phyloP scores from a whole-genome alignment of 2,888 invertebrate genomes.

The Thereva unica region DNA sequence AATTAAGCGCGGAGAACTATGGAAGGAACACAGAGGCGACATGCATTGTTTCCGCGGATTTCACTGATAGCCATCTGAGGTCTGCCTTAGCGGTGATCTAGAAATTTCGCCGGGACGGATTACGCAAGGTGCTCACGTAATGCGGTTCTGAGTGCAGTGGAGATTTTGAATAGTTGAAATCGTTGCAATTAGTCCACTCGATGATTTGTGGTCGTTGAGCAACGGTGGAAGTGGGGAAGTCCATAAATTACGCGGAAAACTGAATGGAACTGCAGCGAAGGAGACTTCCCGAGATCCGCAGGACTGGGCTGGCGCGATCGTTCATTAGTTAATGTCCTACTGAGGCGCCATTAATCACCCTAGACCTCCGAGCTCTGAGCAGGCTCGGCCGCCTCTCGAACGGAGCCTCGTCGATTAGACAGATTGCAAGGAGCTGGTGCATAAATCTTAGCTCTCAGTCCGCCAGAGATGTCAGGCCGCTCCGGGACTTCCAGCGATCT shows the following conservation, averaged over 20 bases:
- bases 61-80: neutral
- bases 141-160: neutral
- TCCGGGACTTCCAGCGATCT: neutral
- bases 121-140: neutral
- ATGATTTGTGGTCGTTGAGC: neutral
- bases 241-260: conserved; percentile 22
- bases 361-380: conserved; percentile 29
- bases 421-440: conserved; percentile 22
- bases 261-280: conserved; percentile 1
- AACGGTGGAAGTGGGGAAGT: conserved; percentile 5
- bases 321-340: conserved; percentile 39
- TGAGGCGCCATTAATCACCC: conserved; percentile 37
- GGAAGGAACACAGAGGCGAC: neutral
- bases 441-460: conserved; percentile 20
- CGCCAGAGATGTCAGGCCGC: neutral
- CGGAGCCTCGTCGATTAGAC: conserved; percentile 22
- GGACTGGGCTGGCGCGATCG: neutral
- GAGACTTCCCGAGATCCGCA: conserved; percentile 6
- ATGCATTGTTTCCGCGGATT: neutral
- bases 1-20: neutral
- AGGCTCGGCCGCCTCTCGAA: conserved; percentile 17
- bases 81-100: neutral
- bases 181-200: neutral
- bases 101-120: neutral
- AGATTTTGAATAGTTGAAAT: neutral